Conservation (phyloP, 2,797 vertebrate species). For the Galago senegalensis region DNA sequence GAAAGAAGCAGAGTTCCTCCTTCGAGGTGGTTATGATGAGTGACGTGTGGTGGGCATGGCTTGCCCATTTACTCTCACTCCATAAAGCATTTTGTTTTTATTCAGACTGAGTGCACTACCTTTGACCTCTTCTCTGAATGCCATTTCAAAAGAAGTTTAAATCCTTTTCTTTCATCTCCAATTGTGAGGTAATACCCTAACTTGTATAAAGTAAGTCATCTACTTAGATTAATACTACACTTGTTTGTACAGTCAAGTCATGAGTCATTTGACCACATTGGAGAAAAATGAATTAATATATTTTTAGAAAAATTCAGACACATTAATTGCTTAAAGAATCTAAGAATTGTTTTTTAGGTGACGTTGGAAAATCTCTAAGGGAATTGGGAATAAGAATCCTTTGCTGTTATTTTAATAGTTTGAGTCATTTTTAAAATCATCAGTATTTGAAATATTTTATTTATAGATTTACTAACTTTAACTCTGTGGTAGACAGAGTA, state of each 20-base stretch:
- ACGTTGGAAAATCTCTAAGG: neutral
- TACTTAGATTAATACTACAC: neutral
- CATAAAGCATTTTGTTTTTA: constrained; percentile 20
- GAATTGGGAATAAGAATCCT: neutral
- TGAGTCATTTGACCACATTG: constrained; percentile 5
- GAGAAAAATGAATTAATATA: neutral
- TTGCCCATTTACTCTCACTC: neutral
- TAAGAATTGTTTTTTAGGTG: neutral
- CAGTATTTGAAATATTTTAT: neutral
- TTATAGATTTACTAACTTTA: neutral
- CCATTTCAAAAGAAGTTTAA: constrained; percentile 41
- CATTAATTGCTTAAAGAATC: neutral
- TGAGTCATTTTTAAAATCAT: neutral
- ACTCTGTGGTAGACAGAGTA: neutral
- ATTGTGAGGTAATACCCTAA: neutral
- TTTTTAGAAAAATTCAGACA: constrained; percentile 10
- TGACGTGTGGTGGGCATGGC: neutral
- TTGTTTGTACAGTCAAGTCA: neutral
- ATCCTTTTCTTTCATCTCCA: constrained; percentile 3
- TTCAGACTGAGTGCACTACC: neutral
- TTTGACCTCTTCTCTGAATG: neutral
- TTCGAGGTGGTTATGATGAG: neutral
- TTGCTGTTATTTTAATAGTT: neutral
- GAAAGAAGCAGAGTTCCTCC: neutral
- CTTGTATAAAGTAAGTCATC: neutral